A percentile compares a stretch with the other conserved stretches of the same genome.
phyloP scores from a whole-genome alignment of 2,888 invertebrate genomes.

The Anagyrus pseudococci region DNA sequence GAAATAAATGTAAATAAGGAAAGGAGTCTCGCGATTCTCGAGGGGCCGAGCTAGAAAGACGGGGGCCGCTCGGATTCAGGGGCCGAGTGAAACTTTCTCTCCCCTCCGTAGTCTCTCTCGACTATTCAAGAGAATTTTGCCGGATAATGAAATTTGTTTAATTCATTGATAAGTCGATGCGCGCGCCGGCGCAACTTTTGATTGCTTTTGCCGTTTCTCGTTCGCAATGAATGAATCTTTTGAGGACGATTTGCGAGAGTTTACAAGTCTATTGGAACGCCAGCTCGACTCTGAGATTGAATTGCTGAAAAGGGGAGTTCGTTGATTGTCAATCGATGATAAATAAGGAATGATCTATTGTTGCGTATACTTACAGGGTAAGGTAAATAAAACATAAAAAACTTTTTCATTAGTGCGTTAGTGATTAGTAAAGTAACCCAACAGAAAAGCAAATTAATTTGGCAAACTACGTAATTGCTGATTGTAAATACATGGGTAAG shows the following conservation, averaged over 20 bases:
- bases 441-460: not conserved
- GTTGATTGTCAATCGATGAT: no score
- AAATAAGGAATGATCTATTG: no score
- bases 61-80: not conserved
- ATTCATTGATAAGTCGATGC: constrained; percentile 10
- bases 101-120: not conserved
- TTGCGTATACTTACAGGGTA: no score
- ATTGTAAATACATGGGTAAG: no score
- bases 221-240: constrained; percentile 13
- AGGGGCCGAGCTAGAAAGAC: no score
- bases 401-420: no score
- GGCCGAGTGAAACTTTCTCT: not conserved
- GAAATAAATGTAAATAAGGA: constrained; percentile 42
- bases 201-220: constrained; percentile 49
- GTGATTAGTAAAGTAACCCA: not conserved
- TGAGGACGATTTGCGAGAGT: not conserved
- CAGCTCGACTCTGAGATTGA: constrained; percentile 5
- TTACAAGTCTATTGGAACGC: not conserved
- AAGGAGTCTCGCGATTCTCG: no score
- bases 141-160: constrained; percentile 18
- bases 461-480: no score
- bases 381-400: no score
- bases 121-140: not conserved
- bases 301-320: constrained; percentile 1
- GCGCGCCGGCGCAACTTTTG: constrained; percentile 40